Evolutionary conservation across 2,888 invertebrate species (phyloP).

Genomic region (Neoaliturus tenellus): DNA sequence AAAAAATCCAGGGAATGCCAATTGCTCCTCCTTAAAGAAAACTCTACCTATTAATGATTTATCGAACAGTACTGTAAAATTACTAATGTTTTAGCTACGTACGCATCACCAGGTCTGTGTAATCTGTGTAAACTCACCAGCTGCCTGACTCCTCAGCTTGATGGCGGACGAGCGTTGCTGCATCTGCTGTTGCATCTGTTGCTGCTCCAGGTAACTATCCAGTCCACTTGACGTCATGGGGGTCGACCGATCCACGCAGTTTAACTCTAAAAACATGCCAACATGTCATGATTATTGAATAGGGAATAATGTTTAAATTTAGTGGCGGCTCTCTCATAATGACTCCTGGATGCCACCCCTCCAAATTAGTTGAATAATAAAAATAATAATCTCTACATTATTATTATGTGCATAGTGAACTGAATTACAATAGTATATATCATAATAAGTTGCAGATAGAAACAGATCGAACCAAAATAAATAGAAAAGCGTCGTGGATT

Average conservation of each 20-base stretch:
- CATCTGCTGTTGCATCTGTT: slow-evolving; percentile 20
- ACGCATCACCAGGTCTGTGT: background rate
- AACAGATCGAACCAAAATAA: too few species aligned
- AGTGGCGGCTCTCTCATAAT: too few species aligned
- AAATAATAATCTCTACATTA: too few species aligned
- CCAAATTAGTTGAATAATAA: too few species aligned
- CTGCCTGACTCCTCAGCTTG: slow-evolving; percentile 53
- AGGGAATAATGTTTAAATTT: too few species aligned
- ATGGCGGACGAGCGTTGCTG: slow-evolving; percentile 30
- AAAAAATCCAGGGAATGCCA: too few species aligned
- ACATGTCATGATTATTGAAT: too few species aligned
- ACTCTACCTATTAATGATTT: slow-evolving; percentile 14
- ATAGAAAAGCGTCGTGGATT: too few species aligned
- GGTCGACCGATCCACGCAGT: slow-evolving; percentile 54
- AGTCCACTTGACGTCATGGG: slow-evolving; percentile 36
- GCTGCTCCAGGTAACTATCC: slow-evolving; percentile 41
- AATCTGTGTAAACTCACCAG: slow-evolving; percentile 35
- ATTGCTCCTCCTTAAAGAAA: background rate
- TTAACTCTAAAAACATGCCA: slow-evolving; percentile 53
- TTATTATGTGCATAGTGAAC: too few species aligned
- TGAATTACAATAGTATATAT: too few species aligned
- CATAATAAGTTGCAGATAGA: too few species aligned
- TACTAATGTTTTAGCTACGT: background rate
- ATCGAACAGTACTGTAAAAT: background rate
- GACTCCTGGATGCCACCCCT: too few species aligned